These are phyloP conservation scores for Scelioninae gen. 2 DNA, from an alignment of 2,888 invertebrate species.

Conservation along the genomic window DNA sequence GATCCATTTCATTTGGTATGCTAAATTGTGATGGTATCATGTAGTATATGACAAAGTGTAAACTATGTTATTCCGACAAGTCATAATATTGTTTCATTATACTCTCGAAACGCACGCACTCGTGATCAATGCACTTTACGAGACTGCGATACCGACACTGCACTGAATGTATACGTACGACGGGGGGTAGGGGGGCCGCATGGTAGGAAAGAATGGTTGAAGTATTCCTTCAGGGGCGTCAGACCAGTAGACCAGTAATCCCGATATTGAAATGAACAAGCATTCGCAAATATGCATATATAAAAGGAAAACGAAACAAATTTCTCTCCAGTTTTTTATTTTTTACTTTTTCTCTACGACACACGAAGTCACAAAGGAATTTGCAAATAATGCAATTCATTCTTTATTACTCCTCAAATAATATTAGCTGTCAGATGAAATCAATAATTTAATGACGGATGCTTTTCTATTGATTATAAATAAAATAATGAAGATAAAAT, in stretches of 20 bases:
- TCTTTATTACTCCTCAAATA: slow-evolving; percentile 18
- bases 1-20: slow-evolving; percentile 14
- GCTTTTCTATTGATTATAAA: not conserved
- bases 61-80: slow-evolving; percentile 47
- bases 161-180: slow-evolving; percentile 48
- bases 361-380: slow-evolving; percentile 22
- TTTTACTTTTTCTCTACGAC: slow-evolving; percentile 5
- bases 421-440: slow-evolving; percentile 1
- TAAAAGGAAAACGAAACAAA: slow-evolving; percentile 8
- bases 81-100: slow-evolving; percentile 54
- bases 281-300: slow-evolving; percentile 13
- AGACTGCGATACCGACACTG: slow-evolving; percentile 68
- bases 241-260: slow-evolving; percentile 63
- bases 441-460: slow-evolving; percentile 12
- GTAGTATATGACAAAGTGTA: slow-evolving; percentile 35
- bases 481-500: too few relatives aligned
- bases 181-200: slow-evolving; percentile 36
- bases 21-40: slow-evolving; percentile 36
- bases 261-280: slow-evolving; percentile 52
- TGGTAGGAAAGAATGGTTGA: slow-evolving; percentile 48
- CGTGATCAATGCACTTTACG: slow-evolving; percentile 53
- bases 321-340: slow-evolving; percentile 1
- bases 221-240: slow-evolving; percentile 65
- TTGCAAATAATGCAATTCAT: slow-evolving; percentile 22
- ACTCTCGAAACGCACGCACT: slow-evolving; percentile 47